Conservation (phyloP, 2,797 vertebrate genomes). For the Bufotes viridis region DNA sequence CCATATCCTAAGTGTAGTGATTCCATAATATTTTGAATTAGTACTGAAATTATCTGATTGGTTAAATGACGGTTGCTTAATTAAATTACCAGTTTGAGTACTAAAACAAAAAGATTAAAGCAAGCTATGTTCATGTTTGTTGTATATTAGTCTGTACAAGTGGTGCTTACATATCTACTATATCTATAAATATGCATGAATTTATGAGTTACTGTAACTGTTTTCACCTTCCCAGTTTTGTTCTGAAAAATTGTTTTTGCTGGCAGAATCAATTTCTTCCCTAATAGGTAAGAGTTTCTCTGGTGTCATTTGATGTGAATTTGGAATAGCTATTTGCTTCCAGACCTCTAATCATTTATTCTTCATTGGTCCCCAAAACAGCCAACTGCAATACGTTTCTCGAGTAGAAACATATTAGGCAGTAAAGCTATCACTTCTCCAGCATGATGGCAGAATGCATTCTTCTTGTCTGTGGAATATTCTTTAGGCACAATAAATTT, state of each 20-base stretch:
- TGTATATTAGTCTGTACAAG: constrained; percentile 44
- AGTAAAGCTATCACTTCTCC: constrained; percentile 56
- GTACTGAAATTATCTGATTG: too few relatives aligned
- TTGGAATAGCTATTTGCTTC: constrained; percentile 54
- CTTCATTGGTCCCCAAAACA: constrained; percentile 59
- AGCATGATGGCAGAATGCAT: constrained; percentile 49
- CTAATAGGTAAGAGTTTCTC: constrained; percentile 60
- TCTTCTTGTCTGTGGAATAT: constrained; percentile 55
- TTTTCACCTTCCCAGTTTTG: constrained; percentile 52
- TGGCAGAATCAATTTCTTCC: constrained; percentile 59
- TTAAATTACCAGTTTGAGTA: constrained; percentile 12
- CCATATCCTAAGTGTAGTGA: too few relatives aligned
- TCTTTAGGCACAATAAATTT: constrained; percentile 58
- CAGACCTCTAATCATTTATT: constrained; percentile 60
- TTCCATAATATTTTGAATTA: too few relatives aligned
- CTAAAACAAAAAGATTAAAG: constrained; percentile 8
- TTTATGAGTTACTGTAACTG: constrained; percentile 46
- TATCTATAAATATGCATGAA: constrained; percentile 45
- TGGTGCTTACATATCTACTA: constrained; percentile 28
- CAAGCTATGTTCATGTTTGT: constrained; percentile 26
- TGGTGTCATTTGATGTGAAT: constrained; percentile 57
- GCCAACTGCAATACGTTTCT: constrained; percentile 53
- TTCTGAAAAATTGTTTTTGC: constrained; percentile 57
- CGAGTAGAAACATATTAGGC: constrained; percentile 59
- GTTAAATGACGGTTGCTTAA: background rate